These are phyloP conservation scores for Cristatella mucedo DNA, from an alignment of 2,888 invertebrate species.

Conservation along the genomic window DNA sequence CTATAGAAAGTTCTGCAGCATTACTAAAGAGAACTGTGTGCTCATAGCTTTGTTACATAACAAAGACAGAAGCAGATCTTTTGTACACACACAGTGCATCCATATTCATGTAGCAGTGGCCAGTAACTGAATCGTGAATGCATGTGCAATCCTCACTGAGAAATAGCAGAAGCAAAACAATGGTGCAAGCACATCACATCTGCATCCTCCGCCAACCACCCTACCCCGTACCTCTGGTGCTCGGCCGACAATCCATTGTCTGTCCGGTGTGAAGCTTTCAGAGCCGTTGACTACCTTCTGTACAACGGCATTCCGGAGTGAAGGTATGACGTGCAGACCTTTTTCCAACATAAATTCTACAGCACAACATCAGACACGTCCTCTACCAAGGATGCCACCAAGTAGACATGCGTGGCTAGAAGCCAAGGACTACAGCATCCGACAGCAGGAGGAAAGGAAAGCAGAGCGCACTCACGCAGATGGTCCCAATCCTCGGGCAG, in stretches of 20 bases:
- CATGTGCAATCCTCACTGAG: too few species aligned
- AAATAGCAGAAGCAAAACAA: too few species aligned
- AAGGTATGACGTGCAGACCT: slow-evolving; percentile 65
- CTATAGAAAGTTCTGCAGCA: too few species aligned
- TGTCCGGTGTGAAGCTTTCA: slow-evolving; percentile 90
- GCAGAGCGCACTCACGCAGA: slow-evolving; percentile 49
- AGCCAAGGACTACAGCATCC: background rate
- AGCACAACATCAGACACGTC: slow-evolving; percentile 12
- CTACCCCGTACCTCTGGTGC: slow-evolving; percentile 69
- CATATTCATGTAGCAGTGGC: too few species aligned
- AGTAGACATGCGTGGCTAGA: background rate
- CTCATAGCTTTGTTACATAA: too few species aligned
- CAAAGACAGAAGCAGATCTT: too few species aligned
- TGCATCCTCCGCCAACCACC: too few species aligned
- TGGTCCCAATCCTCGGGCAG: slow-evolving; percentile 76
- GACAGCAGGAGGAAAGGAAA: background rate
- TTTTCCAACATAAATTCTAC: slow-evolving; percentile 62
- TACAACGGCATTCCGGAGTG: slow-evolving; percentile 55
- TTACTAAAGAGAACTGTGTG: too few species aligned
- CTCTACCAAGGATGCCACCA: background rate
- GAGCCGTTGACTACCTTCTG: slow-evolving; percentile 71
- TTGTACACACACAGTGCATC: too few species aligned
- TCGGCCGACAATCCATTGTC: slow-evolving; percentile 85
- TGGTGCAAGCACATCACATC: too few species aligned
- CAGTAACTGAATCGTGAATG: too few species aligned